Percentiles rank a stretch among this genome's conserved stretches.
These are phyloP conservation scores for Muntiacus muntjak DNA, from an alignment of 2,113 vertebrate species.

Conservation along the genomic window DNA sequence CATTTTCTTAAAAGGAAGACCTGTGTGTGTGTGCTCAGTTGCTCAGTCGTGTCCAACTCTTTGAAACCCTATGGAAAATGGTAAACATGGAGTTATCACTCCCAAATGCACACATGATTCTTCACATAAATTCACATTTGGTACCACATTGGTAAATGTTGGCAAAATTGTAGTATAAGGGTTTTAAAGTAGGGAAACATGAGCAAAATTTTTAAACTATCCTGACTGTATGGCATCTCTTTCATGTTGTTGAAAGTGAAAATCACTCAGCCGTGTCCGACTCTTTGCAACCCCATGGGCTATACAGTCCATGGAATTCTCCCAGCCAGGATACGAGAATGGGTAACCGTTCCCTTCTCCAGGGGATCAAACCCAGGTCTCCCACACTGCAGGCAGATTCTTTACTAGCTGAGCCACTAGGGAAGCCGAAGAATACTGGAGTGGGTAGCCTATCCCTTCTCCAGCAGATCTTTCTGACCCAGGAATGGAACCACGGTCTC, in stretches of 20 bases:
- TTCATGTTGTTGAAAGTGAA: neutral
- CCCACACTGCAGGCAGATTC: neutral
- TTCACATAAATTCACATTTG: slow-evolving; percentile 32
- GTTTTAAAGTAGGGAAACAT: slow-evolving; percentile 60
- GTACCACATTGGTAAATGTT: neutral
- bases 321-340: neutral
- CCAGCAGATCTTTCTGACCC: neutral
- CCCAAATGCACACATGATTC: neutral
- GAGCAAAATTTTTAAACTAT: neutral
- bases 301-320: neutral
- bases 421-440: neutral
- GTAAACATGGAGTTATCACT: neutral
- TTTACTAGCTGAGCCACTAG: neutral
- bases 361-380: neutral
- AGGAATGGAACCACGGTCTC: fast-evolving
- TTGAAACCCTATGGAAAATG: neutral
- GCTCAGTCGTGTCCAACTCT: neutral
- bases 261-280: too few relatives aligned
- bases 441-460: neutral
- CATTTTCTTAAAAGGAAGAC: neutral
- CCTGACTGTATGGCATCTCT: neutral
- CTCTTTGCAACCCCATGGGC: too few relatives aligned
- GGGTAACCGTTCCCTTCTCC: neutral
- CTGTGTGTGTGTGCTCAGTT: neutral
- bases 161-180: neutral